Conservation (phyloP, 2,797 vertebrate genomes). For the Sparus aurata region DNA sequence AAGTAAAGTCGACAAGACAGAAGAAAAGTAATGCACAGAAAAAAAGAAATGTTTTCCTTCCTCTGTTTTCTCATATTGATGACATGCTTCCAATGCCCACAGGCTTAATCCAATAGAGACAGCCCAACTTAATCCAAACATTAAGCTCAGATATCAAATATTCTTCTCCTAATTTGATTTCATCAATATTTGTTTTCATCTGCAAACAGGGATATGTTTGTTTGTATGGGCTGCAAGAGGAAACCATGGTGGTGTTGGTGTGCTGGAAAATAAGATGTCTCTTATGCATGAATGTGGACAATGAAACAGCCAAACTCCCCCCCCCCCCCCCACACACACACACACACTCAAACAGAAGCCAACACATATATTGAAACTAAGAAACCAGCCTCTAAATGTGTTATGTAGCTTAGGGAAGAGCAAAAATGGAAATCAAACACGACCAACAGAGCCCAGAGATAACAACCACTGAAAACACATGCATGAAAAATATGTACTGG, state of each 20-base stretch:
- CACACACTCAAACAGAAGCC: constrained; percentile 9
- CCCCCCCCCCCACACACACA: too few relatives aligned
- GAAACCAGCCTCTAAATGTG: constrained; percentile 65
- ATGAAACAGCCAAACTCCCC: constrained; percentile 53
- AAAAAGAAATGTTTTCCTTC: constrained; percentile 32
- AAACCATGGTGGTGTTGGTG: constrained; percentile 31
- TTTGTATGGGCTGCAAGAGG: constrained; percentile 68
- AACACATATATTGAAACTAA: constrained; percentile 59
- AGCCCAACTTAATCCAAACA: constrained; percentile 79
- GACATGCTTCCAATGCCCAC: constrained; percentile 62
- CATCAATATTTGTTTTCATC: constrained; percentile 84
- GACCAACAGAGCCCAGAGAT: constrained; percentile 50
- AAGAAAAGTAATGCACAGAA: constrained; percentile 29
- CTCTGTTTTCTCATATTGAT: constrained; percentile 66
- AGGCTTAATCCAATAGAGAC: constrained; percentile 77
- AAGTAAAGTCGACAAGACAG: neutral
- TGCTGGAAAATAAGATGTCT: constrained; percentile 70
- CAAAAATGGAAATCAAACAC: constrained; percentile 75
- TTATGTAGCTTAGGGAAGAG: constrained; percentile 66
- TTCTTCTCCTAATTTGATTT: constrained; percentile 82
- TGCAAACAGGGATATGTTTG: constrained; percentile 77
- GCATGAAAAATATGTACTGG: constrained; percentile 25
- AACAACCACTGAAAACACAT: constrained; percentile 63
- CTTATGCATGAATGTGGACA: constrained; percentile 64
- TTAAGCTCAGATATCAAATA: constrained; percentile 82